Evolutionary conservation across 2,797 vertebrate genomes (phyloP).

Genomic region (Artibeus lituratus): DNA sequence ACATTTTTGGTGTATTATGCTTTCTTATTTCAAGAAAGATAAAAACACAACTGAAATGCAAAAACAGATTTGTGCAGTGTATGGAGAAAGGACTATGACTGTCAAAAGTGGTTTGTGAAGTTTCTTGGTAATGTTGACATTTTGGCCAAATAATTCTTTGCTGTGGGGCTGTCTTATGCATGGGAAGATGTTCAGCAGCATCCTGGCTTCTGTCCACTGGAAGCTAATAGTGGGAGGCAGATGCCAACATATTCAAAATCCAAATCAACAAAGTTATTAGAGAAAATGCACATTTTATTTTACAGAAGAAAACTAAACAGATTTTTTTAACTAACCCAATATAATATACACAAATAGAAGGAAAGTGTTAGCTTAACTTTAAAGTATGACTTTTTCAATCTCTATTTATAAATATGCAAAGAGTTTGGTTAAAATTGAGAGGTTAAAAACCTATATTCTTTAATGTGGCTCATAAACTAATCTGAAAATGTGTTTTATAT

Average conservation of each 20-base stretch:
- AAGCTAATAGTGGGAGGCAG: too few species aligned
- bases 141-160: too few species aligned
- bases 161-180: too few species aligned
- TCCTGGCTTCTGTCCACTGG: too few species aligned
- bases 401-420: background rate
- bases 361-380: background rate
- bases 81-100: too few species aligned
- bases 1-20: background rate
- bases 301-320: too few species aligned
- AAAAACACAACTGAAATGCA: background rate
- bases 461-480: background rate
- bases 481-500: background rate
- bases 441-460: background rate
- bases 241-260: too few species aligned
- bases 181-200: too few species aligned
- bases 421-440: background rate
- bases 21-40: background rate
- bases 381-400: background rate
- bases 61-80: background rate
- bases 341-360: background rate
- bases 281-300: too few species aligned
- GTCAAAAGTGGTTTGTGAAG: too few species aligned
- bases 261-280: too few species aligned
- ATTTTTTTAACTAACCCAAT: background rate
- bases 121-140: too few species aligned